phyloP scores from a whole-genome alignment of 2,888 invertebrate species.

The Watsonalla binaria region DNA sequence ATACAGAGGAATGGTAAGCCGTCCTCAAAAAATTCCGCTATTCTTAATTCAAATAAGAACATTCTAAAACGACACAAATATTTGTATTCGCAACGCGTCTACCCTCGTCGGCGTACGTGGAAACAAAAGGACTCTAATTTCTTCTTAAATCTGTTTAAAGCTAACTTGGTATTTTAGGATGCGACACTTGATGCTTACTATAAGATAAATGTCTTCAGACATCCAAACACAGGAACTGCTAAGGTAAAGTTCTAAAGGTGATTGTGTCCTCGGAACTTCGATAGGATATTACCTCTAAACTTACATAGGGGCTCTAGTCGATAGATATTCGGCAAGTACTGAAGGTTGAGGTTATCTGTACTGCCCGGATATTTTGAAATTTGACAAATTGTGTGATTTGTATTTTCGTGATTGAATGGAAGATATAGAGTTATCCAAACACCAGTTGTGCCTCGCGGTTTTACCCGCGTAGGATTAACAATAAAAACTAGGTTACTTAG shows the following conservation, averaged over 20 bases:
- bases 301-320: neutral
- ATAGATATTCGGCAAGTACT: too few species aligned
- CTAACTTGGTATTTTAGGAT: neutral
- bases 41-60: neutral
- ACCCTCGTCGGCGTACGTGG: neutral
- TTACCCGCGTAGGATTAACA: too few species aligned
- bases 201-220: slow-evolving; percentile 35
- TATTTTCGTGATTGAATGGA: too few species aligned
- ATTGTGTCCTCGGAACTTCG: slow-evolving; percentile 28
- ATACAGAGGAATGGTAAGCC: neutral
- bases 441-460: too few species aligned
- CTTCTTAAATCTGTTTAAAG: neutral
- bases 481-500: too few species aligned
- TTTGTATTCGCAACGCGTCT: neutral
- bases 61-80: neutral
- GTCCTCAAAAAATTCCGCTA: neutral
- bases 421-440: too few species aligned
- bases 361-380: too few species aligned
- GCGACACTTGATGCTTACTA: slow-evolving; percentile 15
- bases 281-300: slow-evolving; percentile 8
- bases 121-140: neutral
- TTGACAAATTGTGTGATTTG: too few species aligned
- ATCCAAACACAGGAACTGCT: slow-evolving; percentile 22
- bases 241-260: slow-evolving; percentile 19
- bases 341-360: too few species aligned